These are phyloP conservation scores for Trissoscelio sp. DNA, from an alignment of 2,888 invertebrate species.

Conservation along the genomic window DNA sequence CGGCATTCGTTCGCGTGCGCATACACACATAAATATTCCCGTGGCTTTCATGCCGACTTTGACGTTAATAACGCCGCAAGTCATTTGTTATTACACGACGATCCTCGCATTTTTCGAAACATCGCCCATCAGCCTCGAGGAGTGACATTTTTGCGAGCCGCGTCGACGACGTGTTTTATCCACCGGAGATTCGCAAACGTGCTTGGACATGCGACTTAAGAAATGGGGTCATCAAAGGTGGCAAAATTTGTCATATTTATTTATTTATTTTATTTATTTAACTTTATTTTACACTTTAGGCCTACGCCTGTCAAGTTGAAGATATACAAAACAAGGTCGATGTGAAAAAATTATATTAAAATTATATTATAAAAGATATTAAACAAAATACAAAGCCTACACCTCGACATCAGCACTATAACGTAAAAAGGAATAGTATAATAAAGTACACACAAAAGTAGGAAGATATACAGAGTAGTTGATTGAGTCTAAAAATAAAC, in stretches of 20 bases:
- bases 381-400: too few species aligned
- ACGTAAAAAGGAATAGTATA: too few species aligned
- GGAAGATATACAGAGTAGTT: too few species aligned
- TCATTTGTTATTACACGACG: constrained; percentile 57
- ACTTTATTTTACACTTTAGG: too few species aligned
- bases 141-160: constrained; percentile 34
- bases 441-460: too few species aligned
- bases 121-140: constrained; percentile 33
- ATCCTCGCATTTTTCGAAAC: constrained; percentile 44
- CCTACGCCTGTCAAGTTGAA: too few species aligned
- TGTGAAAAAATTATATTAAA: too few species aligned
- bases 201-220: constrained; percentile 4
- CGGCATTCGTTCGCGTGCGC: constrained; percentile 40
- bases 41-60: constrained; percentile 44
- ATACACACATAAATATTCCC: constrained; percentile 30
- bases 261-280: too few species aligned
- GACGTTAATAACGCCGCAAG: constrained; percentile 61
- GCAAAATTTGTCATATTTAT: neutral
- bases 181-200: constrained; percentile 7
- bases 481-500: too few species aligned
- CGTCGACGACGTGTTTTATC: constrained; percentile 6
- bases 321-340: too few species aligned
- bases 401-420: too few species aligned
- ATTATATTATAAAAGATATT: too few species aligned
- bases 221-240: constrained; percentile 17